Percentiles rank a stretch among this genome's conserved stretches.
These are phyloP conservation scores for Ichneumoninae sp. DNA, from an alignment of 2,888 invertebrate species.

Conservation along the genomic window DNA sequence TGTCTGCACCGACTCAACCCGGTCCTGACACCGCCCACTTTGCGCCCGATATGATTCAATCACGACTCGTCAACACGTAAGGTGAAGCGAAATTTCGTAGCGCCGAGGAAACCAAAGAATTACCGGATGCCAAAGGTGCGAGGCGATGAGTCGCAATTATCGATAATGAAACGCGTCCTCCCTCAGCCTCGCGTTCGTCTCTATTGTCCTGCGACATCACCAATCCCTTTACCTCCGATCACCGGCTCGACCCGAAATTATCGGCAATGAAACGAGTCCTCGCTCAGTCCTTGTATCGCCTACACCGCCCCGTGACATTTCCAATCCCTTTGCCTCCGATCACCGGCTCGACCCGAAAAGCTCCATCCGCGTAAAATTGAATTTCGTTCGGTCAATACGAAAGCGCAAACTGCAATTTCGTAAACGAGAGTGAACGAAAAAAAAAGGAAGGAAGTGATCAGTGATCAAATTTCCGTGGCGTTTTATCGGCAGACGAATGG, in stretches of 20 bases:
- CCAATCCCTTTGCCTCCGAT: background rate
- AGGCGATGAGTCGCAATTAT: background rate
- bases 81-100: background rate
- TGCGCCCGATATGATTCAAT: background rate
- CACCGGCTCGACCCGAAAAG: background rate
- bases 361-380: background rate
- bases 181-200: background rate
- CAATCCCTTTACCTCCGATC: background rate
- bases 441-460: background rate
- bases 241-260: background rate
- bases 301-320: background rate
- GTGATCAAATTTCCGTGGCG: background rate
- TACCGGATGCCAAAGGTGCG: background rate
- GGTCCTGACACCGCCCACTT: background rate
- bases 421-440: background rate
- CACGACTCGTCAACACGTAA: background rate
- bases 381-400: background rate
- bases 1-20: background rate
- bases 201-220: background rate
- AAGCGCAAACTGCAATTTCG: conserved; percentile 6
- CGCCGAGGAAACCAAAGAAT: background rate
- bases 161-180: background rate
- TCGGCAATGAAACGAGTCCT: background rate
- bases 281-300: background rate
- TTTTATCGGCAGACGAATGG: conserved; percentile 11